These are phyloP conservation scores for Nephrotoma appendiculata DNA, from an alignment of 2,888 invertebrate species.

Conservation along the genomic window DNA sequence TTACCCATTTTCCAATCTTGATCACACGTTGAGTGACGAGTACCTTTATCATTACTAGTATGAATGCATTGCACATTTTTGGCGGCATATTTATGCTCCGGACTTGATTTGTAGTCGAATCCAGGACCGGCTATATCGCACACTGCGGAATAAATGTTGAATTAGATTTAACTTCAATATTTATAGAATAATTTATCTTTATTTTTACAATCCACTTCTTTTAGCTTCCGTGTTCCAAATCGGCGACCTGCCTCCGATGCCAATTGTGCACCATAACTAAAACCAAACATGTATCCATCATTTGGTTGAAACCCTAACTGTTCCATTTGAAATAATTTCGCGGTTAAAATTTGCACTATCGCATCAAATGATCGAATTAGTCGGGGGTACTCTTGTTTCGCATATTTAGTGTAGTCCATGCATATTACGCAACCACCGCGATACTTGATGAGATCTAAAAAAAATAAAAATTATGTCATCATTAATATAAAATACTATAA, in stretches of 20 bases:
- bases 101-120: conserved; percentile 13
- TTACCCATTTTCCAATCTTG: conserved; percentile 20
- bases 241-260: conserved; percentile 15
- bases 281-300: conserved; percentile 18
- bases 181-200: not conserved
- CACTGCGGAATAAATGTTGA: conserved; percentile 8
- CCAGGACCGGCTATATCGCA: conserved; percentile 19
- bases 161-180: not conserved
- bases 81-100: conserved; percentile 15
- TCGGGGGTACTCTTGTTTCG: conserved; percentile 15
- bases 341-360: conserved; percentile 12
- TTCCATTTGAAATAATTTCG: conserved; percentile 15
- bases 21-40: conserved; percentile 16
- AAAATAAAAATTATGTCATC: not conserved
- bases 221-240: conserved; percentile 14
- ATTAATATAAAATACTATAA: not conserved
- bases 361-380: conserved; percentile 13
- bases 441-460: conserved; percentile 13
- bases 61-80: conserved; percentile 20
- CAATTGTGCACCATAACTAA: conserved; percentile 17
- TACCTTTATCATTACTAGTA: conserved; percentile 18
- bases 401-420: conserved; percentile 16
- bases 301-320: conserved; percentile 13
- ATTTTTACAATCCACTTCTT: conserved; percentile 16
- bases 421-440: conserved; percentile 18